Percentiles rank a stretch among this genome's conserved stretches.
Evolutionary conservation across 2,888 invertebrate genomes (phyloP).

Genomic region (Caenorhabditis zanzibari): DNA sequence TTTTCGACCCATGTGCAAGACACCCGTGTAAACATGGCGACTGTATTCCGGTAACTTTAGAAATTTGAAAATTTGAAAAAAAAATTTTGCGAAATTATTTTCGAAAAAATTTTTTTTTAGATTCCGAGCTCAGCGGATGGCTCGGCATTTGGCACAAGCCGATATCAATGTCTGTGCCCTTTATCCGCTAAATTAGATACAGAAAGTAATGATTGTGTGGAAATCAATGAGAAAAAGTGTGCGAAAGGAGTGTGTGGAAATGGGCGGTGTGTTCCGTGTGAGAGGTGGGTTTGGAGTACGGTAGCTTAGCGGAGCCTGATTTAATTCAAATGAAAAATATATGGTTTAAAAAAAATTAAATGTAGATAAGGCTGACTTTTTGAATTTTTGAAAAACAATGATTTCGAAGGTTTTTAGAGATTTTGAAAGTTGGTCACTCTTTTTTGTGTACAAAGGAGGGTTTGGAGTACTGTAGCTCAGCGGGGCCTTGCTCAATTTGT

Average conservation of each 20-base stretch:
- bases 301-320: neutral
- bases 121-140: conserved; percentile 39
- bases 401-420: no score
- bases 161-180: conserved; percentile 67
- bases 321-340: neutral
- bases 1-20: conserved; percentile 68
- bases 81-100: no score
- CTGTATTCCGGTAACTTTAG: conserved; percentile 65
- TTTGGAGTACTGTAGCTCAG: no score
- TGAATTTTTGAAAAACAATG: no score
- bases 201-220: conserved; percentile 36
- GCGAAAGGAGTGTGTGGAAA: conserved; percentile 42
- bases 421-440: no score
- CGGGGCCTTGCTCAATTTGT: no score
- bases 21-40: conserved; percentile 69
- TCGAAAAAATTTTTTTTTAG: no score
- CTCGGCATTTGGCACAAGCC: conserved; percentile 27
- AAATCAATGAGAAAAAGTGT: conserved; percentile 27
- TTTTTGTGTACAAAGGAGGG: no score
- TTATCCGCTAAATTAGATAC: conserved; percentile 50
- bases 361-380: no score
- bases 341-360: no score
- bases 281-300: neutral
- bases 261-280: conserved; percentile 63
- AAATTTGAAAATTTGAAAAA: no score